A percentile compares a stretch with the other conserved stretches of the same genome.
phyloP scores from a whole-genome alignment of 2,113 vertebrate species.

The Ranitomeya variabilis region DNA sequence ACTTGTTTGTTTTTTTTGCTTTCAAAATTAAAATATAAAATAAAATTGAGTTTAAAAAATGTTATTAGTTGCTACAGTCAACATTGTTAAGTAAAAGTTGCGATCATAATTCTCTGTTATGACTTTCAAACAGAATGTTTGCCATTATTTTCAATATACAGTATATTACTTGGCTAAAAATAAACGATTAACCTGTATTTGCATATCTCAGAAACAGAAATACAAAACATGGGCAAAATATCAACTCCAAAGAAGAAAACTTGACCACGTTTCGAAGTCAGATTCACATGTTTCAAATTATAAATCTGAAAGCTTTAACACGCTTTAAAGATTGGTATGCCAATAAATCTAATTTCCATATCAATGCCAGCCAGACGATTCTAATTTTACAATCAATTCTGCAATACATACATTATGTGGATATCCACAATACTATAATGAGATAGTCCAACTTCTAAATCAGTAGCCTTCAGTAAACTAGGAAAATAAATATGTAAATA shows the following conservation, averaged over 20 bases:
- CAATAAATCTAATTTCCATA: conserved; percentile 47
- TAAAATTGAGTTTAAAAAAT: not conserved
- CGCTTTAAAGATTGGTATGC: conserved; percentile 15
- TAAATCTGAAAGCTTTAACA: conserved; percentile 42
- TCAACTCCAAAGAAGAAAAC: conserved; percentile 14
- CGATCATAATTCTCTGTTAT: not conserved
- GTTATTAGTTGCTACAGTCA: not conserved
- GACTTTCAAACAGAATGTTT: not conserved
- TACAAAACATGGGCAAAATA: not conserved
- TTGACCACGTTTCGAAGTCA: not conserved
- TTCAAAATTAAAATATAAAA: not conserved
- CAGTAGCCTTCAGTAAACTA: not conserved
- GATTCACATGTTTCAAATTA: conserved; percentile 41
- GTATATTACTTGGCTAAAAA: not conserved
- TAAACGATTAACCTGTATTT: conserved; percentile 14
- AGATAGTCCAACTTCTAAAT: conserved; percentile 22
- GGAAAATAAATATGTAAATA: conserved; percentile 23
- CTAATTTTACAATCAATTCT: conserved; percentile 38
- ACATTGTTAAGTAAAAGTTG: not conserved
- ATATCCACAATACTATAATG: conserved; percentile 24
- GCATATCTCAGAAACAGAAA: conserved; percentile 4
- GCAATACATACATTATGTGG: conserved; percentile 43
- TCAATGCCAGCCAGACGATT: conserved; percentile 20
- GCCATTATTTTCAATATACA: not conserved
- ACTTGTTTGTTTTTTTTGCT: not conserved